These are phyloP conservation scores for Smittia aterrima DNA, from an alignment of 2,888 invertebrate species.

Conservation along the genomic window DNA sequence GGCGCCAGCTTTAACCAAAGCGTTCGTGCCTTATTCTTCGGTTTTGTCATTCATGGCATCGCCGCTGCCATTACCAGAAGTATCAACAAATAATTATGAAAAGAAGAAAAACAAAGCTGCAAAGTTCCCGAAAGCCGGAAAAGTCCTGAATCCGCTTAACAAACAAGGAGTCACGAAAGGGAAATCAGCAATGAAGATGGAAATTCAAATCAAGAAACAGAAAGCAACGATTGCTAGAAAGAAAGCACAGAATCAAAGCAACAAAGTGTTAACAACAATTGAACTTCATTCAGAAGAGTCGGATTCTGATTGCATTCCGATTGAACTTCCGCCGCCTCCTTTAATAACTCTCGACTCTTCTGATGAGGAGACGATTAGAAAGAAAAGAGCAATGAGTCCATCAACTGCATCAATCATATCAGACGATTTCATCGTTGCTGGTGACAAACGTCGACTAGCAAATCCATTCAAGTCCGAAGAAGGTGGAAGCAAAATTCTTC, in stretches of 20 bases:
- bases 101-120: not conserved
- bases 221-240: not conserved
- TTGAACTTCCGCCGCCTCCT: conserved; percentile 49
- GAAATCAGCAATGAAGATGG: not conserved
- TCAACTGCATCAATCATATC: conserved; percentile 49
- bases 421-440: conserved; percentile 53
- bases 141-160: conserved; percentile 16
- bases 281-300: conserved; percentile 44
- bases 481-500: not conserved
- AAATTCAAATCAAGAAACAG: conserved; percentile 17
- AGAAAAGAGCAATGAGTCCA: conserved; percentile 30
- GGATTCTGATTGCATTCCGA: conserved; percentile 49
- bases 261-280: not conserved
- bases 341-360: conserved; percentile 49
- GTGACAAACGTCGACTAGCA: conserved; percentile 48
- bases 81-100: not conserved
- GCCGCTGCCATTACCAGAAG: not conserved
- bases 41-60: not conserved
- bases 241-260: not conserved
- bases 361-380: conserved; percentile 42
- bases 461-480: not conserved
- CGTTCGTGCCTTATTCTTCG: conserved; percentile 5
- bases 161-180: conserved; percentile 10
- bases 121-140: conserved; percentile 17
- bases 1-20: not conserved